These are phyloP conservation scores for Panthera uncia DNA, from an alignment of 2,113 vertebrate species.

Conservation along the genomic window DNA sequence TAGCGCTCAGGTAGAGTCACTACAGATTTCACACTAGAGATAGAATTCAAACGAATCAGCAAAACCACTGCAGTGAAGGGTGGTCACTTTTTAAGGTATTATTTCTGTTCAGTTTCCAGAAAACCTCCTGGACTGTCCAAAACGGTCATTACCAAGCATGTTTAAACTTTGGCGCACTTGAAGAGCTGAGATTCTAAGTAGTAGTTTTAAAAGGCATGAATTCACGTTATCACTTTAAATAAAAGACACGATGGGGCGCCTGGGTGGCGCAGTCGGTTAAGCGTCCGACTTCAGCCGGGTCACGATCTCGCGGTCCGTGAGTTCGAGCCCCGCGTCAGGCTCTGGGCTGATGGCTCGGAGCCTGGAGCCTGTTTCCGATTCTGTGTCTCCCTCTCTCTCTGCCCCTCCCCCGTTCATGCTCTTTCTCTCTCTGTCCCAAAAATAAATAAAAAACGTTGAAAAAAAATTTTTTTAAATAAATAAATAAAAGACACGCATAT, in stretches of 20 bases:
- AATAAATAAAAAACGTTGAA: too few species aligned
- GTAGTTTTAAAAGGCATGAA: constrained; percentile 18
- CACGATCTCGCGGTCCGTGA: too few species aligned
- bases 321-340: too few species aligned
- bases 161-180: not conserved
- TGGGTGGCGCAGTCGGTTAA: too few species aligned
- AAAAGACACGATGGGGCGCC: not conserved
- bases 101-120: not conserved
- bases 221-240: constrained; percentile 14
- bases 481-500: not conserved
- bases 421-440: too few species aligned
- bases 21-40: not conserved
- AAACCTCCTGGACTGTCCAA: not conserved
- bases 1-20: not conserved
- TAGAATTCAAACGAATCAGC: not conserved
- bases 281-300: too few species aligned
- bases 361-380: too few species aligned
- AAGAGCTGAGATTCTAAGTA: not conserved
- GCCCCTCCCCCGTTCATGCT: too few species aligned
- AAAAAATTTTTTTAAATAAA: not conserved
- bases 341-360: too few species aligned
- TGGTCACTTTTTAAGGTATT: constrained; percentile 8
- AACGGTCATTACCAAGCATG: not conserved
- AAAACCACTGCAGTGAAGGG: not conserved
- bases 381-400: too few species aligned